These are phyloP conservation scores for Gypaetus barbatus DNA, from an alignment of 2,797 vertebrate species.

Conservation along the genomic window DNA sequence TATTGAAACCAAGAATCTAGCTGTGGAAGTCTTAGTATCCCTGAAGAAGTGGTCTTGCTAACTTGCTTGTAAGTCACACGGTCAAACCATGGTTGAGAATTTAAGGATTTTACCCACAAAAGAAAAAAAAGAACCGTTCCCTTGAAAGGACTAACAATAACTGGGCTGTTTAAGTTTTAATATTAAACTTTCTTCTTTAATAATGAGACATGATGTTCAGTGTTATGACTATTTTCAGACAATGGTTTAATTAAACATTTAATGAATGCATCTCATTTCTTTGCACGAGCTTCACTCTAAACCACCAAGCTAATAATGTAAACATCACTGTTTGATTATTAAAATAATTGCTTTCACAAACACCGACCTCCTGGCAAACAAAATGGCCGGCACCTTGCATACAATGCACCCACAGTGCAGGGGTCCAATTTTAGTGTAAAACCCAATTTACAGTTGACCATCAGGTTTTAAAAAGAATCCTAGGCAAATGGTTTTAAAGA, in stretches of 20 bases:
- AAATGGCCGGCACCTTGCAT: not conserved
- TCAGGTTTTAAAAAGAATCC: not conserved
- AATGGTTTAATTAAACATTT: slow-evolving; percentile 40
- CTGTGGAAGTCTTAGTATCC: not conserved
- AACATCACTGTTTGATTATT: not conserved
- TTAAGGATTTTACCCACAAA: not conserved
- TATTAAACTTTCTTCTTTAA: not conserved
- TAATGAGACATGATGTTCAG: not conserved
- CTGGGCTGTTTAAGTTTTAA: not conserved
- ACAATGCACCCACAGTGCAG: not conserved
- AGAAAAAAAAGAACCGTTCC: not conserved
- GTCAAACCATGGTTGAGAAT: not conserved
- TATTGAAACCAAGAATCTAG: not conserved
- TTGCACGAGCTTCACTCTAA: not conserved
- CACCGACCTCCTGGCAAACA: not conserved
- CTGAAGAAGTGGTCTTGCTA: not conserved
- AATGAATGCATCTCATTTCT: slow-evolving; percentile 9
- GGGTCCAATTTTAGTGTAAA: not conserved
- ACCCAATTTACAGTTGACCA: not conserved
- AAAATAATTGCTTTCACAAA: slow-evolving; percentile 32
- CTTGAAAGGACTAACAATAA: not conserved
- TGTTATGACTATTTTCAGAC: not conserved
- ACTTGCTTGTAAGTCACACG: not conserved
- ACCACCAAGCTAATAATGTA: slow-evolving; percentile 15
- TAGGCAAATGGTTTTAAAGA: not conserved